Conservation (phyloP, 2,113 vertebrate species). For the Anhinga anhinga region DNA sequence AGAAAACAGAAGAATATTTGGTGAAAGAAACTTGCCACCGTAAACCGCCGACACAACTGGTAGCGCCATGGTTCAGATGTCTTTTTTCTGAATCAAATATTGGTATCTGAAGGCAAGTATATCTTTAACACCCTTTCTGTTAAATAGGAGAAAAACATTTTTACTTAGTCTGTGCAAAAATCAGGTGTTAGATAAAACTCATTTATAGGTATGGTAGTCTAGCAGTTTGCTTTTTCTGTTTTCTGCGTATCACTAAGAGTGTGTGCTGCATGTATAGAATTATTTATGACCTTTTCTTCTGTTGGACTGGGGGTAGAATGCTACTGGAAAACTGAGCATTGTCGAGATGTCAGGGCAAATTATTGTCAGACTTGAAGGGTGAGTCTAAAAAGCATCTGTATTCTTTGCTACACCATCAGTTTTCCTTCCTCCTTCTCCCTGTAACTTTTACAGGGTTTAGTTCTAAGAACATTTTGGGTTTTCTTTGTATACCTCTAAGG, state of each 20-base stretch:
- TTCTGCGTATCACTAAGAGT: not conserved
- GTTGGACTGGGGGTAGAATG: not conserved
- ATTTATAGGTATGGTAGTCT: not conserved
- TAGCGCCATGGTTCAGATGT: not conserved
- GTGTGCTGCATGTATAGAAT: not conserved
- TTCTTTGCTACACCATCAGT: not conserved
- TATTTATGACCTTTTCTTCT: not conserved
- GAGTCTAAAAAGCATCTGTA: not conserved
- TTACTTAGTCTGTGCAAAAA: not conserved
- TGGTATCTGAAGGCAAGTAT: slow-evolving; percentile 59
- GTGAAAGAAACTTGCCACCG: not conserved
- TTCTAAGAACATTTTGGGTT: not conserved
- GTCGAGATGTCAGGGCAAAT: not conserved
- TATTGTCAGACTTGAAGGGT: not conserved
- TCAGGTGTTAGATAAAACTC: not conserved
- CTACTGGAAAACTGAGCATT: not conserved
- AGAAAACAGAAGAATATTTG: not conserved
- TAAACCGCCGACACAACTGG: not conserved
- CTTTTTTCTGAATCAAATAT: not conserved
- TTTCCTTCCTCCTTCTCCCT: not conserved
- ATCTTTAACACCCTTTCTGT: not conserved
- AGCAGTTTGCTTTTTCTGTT: not conserved
- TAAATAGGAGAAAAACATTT: not conserved
- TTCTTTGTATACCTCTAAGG: not conserved
- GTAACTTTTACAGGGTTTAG: not conserved